A percentile compares a stretch with the other conserved stretches of the same genome.
These are phyloP conservation scores for Odocoileus hemionus DNA, from an alignment of 2,113 vertebrate genomes.

Conservation along the genomic window DNA sequence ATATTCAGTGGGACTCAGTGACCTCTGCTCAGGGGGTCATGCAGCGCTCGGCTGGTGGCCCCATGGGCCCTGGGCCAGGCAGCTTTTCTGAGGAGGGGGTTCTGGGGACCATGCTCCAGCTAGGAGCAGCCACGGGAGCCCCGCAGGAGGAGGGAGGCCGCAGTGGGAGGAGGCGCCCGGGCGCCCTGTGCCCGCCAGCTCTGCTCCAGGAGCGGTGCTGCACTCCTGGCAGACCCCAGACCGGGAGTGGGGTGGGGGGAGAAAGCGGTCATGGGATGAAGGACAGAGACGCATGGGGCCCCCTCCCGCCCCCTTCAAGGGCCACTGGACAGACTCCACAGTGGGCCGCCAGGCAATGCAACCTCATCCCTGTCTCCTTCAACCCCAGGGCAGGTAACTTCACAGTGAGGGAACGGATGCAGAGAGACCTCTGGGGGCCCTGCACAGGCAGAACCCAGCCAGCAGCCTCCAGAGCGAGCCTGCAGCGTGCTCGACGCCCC, in stretches of 20 bases:
- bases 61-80: not conserved
- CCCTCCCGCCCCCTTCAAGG: not conserved
- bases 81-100: not conserved
- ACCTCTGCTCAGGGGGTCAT: not conserved
- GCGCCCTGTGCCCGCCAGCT: rapidly evolving
- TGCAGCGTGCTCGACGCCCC: not conserved
- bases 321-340: not conserved
- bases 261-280: not conserved
- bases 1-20: not conserved
- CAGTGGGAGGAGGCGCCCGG: not conserved
- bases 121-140: not conserved
- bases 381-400: not conserved
- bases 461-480: not conserved
- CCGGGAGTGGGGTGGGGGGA: not conserved
- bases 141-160: not conserved
- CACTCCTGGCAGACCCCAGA: not conserved
- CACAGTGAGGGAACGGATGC: not conserved
- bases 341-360: not conserved
- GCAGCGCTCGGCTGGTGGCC: not conserved
- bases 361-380: not conserved
- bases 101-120: not conserved
- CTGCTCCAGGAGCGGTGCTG: too few relatives aligned
- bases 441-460: not conserved
- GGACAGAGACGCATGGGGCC: not conserved
- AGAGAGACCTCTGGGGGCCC: not conserved